These are phyloP conservation scores for Crossocerus cetratus DNA, from an alignment of 2,888 invertebrate species.

Conservation along the genomic window DNA sequence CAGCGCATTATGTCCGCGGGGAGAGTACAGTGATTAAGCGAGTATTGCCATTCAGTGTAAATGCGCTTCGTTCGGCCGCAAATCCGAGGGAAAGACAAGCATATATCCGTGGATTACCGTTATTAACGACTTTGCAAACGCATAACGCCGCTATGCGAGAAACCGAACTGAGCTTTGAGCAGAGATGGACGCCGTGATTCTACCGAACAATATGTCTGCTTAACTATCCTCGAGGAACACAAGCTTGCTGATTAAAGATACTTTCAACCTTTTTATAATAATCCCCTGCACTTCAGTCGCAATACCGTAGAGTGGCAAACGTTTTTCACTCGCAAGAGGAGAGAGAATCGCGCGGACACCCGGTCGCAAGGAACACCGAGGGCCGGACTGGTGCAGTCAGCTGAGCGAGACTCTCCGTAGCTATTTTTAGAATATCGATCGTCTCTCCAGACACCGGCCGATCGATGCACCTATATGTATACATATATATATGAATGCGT, in stretches of 20 bases:
- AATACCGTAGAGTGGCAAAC: too few relatives aligned
- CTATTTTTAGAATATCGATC: too few relatives aligned
- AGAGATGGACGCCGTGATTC: too few relatives aligned
- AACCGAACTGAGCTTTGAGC: background rate
- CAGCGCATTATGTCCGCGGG: slow-evolving; percentile 16
- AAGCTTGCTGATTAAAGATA: too few relatives aligned
- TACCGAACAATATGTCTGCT: too few relatives aligned
- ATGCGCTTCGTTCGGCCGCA: slow-evolving; percentile 24
- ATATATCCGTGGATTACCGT: background rate
- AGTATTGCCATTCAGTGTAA: slow-evolving; percentile 19
- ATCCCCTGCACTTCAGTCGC: too few relatives aligned
- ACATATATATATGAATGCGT: too few relatives aligned
- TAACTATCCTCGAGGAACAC: too few relatives aligned
- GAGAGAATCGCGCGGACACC: background rate
- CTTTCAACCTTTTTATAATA: too few relatives aligned
- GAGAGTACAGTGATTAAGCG: slow-evolving; percentile 38
- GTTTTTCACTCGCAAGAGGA: background rate
- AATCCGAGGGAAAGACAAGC: background rate
- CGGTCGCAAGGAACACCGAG: slow-evolving; percentile 1
- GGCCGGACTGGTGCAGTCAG: background rate
- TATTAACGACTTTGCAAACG: slow-evolving; percentile 2
- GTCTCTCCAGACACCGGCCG: too few relatives aligned
- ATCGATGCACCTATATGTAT: too few relatives aligned
- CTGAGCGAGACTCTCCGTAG: background rate
- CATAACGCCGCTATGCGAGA: background rate